Base-by-base conservation (phyloP, 2,888 invertebrate genomes). In the Sialis lutaria region DNA sequence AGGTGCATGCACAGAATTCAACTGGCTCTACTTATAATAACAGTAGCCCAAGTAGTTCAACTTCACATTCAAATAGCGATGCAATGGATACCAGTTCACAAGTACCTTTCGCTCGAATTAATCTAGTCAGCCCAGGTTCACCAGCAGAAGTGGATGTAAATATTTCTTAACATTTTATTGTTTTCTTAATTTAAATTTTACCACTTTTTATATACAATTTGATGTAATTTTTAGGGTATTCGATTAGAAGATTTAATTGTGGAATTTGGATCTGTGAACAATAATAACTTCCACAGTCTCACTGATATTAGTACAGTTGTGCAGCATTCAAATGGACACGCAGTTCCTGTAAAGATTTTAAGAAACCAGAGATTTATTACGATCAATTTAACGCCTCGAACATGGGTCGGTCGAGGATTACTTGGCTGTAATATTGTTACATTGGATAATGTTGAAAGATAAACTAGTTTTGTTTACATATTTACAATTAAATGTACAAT, bases 121-220 rank as follows among this genome's bases (percentile, higher is more conserved):
- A 80, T 50, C 62, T 77, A 46, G 84, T 92, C 6, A 77, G 77
- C 42, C 65, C 73, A 42, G 80, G 79, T 31, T 91, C 90, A 0
- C 91, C 91, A 8, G 88, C 91, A n/a, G 80, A 83, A 57, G 62
- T 71, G 53, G 86, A 85, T 45, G 89, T 89, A 65, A 72, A 75
- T 60, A 34, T 41, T 45, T 37, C 7, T 2, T 22, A 22, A 22
- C 22, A 22, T 22, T 22, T 4, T 22, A 22, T 22, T 22, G 22
- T 22, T 22, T 22, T 22, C 22, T 22, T 22, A 22, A 22, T 22
- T n/a, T 22, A 22, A 22, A 22, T 22, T 22, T 22, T 22, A 22
- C 22, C 22, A 22, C 22, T 22, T 22, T 22, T 22, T 22, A 22
- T 37, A 7, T 3, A 10, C 7, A 6, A 45, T 37, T 37, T 45